phyloP scores from a whole-genome alignment of 2,797 vertebrate species.

The Avahi laniger region DNA sequence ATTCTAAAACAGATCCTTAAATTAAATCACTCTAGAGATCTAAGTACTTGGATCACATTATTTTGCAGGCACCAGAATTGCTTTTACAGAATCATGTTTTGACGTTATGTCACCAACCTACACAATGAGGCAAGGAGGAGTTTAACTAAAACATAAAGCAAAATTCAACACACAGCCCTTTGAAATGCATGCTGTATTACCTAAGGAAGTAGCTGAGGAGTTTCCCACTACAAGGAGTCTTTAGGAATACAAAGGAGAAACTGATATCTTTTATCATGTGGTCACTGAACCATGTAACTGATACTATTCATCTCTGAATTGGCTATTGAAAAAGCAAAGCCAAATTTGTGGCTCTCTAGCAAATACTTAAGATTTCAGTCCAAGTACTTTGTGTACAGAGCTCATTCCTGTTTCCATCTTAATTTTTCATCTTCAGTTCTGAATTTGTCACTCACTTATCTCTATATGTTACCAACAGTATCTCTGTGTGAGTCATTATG shows the following conservation, averaged over 20 bases:
- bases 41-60: not conserved
- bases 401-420: not conserved
- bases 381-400: not conserved
- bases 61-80: not conserved
- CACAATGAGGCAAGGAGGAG: not conserved
- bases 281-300: not conserved
- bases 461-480: not conserved
- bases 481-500: not conserved
- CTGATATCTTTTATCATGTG: not conserved
- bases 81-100: conserved; percentile 30
- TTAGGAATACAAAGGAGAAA: conserved; percentile 15
- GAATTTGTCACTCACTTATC: not conserved
- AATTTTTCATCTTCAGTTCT: not conserved
- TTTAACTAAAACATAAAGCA: not conserved
- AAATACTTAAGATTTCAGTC: not conserved
- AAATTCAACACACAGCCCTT: not conserved
- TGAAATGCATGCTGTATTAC: not conserved
- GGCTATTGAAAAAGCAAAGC: not conserved
- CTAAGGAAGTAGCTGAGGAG: not conserved
- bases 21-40: not conserved
- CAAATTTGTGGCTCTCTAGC: not conserved
- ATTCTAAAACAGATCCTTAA: conserved; percentile 13
- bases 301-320: not conserved
- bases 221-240: not conserved
- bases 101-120: not conserved